Percentiles rank a stretch among this genome's conserved stretches.
phyloP scores from a whole-genome alignment of 2,888 invertebrate species.

The Drosophila trichaetosa region DNA sequence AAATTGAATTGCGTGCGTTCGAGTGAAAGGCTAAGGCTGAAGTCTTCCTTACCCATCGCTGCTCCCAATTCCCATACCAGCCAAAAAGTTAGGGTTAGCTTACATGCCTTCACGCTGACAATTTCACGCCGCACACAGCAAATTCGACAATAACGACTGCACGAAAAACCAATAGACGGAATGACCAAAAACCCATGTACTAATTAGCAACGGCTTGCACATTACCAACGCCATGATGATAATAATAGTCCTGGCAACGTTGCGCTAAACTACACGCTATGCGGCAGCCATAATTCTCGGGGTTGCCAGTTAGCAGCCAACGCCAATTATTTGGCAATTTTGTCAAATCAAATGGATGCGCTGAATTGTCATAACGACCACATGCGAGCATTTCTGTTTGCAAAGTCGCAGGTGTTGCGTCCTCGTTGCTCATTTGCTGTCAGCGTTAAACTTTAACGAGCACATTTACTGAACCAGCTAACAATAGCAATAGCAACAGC shows the following conservation, averaged over 20 bases:
- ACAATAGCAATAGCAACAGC: conserved; percentile 12
- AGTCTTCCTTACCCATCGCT: conserved; percentile 25
- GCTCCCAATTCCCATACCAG: not conserved
- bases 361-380: conserved; percentile 81
- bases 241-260: conserved; percentile 59
- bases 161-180: conserved; percentile 56
- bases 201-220: conserved; percentile 74
- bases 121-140: conserved; percentile 60
- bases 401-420: conserved; percentile 59
- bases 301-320: conserved; percentile 47
- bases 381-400: conserved; percentile 64
- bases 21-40: conserved; percentile 56
- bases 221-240: conserved; percentile 56
- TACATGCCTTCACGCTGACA: conserved; percentile 20
- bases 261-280: conserved; percentile 1
- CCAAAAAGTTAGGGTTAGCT: conserved; percentile 47
- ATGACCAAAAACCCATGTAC: conserved; percentile 56
- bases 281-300: conserved; percentile 39
- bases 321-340: conserved; percentile 82
- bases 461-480: conserved; percentile 65
- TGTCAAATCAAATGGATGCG: conserved; percentile 67
- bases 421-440: conserved; percentile 66
- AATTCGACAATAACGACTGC: conserved; percentile 24
- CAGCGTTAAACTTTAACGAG: conserved; percentile 82
- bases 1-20: conserved; percentile 83